Base-by-base conservation (phyloP, 1,140 invertebrate species). In the Mya arenaria region DNA sequence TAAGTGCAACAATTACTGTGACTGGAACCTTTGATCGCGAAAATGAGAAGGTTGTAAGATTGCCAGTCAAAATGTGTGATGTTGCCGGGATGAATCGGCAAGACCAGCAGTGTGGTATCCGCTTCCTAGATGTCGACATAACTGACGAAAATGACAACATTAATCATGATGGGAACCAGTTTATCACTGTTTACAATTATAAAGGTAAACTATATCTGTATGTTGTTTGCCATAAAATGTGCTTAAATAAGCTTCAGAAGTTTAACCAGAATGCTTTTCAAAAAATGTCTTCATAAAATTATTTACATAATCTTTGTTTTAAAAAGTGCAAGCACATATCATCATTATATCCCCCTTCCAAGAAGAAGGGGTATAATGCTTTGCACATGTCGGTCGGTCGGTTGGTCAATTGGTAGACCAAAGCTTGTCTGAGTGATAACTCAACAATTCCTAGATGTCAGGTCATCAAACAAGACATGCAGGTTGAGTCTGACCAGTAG, bases 111-210 rank as follows among this genome's bases (percentile, higher is more conserved):
- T 80, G 77, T 80, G 63, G 77, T 23, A 55, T 28, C 44, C 32
- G 77, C 10, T 62, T 19, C 36, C 66, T 80, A 6, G 10, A 60
- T 62, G 97, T 99, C 6, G 96, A 98, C 17, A 98, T 99, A 87
- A 97, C 98, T 90, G 98, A 98, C 92, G 95, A 97, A 0, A 99
- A 99, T 91, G 98, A 99, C 90, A 99, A 99, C 93, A 97, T 97
- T 93, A 99, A 99, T 97, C 96, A 97, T 90, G 97, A 97, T 0
- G 98, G 98, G 0, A 96, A 96, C 0, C 99, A 99, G 93, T 97
- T 98, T 81, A 98, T 99, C 85, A 96, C 98, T 90, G 97, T 99
- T 1, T 99, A 99, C 92, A 99, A 98, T 92, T 99, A 98, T 89
- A 96, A 95, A 96, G 93, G 95, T 95, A 93, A 89, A 74, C 94